phyloP scores from a whole-genome alignment of 2,888 invertebrate genomes.

The Molanna angustata region DNA sequence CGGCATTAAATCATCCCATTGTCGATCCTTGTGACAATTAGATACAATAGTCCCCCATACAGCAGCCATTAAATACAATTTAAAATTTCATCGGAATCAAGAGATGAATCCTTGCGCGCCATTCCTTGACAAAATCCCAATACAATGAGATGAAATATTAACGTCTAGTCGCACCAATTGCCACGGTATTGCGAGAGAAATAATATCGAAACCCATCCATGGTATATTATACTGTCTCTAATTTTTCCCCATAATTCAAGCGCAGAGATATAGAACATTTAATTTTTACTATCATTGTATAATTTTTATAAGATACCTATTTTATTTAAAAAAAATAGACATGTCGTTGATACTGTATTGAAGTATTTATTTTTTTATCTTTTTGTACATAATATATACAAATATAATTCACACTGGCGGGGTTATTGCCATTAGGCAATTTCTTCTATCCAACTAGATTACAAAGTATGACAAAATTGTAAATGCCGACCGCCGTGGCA shows the following conservation, averaged over 20 bases:
- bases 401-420: too few relatives aligned
- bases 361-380: too few relatives aligned
- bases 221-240: conserved; percentile 13
- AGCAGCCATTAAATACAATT: conserved; percentile 31
- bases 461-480: too few relatives aligned
- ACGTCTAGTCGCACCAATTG: conserved; percentile 57
- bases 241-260: conserved; percentile 19
- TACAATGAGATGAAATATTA: conserved; percentile 43
- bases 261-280: too few relatives aligned
- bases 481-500: too few relatives aligned
- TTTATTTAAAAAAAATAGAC: too few relatives aligned
- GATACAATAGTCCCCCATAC: conserved; percentile 30
- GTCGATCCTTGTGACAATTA: conserved; percentile 6
- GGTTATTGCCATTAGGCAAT: too few relatives aligned
- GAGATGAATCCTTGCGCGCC: not conserved
- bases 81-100: conserved; percentile 29
- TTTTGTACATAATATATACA: too few relatives aligned
- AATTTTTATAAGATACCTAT: too few relatives aligned
- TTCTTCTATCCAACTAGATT: too few relatives aligned
- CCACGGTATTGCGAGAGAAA: conserved; percentile 56
- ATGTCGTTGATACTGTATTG: too few relatives aligned
- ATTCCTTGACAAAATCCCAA: conserved; percentile 24
- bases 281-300: too few relatives aligned
- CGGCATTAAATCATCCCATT: conserved; percentile 16
- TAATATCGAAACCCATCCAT: conserved; percentile 10